These are phyloP conservation scores for Caranx ignobilis DNA, from an alignment of 2,113 vertebrate species.

Conservation along the genomic window DNA sequence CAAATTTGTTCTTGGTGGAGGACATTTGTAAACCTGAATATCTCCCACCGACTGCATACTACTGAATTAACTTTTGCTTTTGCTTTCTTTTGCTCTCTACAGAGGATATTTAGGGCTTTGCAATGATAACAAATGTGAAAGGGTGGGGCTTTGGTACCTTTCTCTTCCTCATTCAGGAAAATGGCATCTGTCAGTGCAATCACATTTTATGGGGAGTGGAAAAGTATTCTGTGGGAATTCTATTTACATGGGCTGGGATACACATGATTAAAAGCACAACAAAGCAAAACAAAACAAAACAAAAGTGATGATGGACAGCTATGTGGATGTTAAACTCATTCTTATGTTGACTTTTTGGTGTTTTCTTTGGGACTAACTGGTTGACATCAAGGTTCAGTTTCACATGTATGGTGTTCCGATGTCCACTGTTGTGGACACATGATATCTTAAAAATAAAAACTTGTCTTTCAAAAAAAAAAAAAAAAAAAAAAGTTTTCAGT, in stretches of 20 bases:
- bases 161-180: not conserved
- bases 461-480: not conserved
- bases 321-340: not conserved
- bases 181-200: not conserved
- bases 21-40: conserved; percentile 5
- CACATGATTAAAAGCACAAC: too few relatives aligned
- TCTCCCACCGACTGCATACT: conserved; percentile 1
- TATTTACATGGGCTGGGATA: too few relatives aligned
- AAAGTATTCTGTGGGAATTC: not conserved
- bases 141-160: conserved; percentile 6
- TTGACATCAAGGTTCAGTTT: conserved; percentile 13
- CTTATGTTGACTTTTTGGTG: not conserved
- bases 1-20: too few relatives aligned
- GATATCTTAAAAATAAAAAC: conserved; percentile 14
- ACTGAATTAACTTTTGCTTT: conserved; percentile 1
- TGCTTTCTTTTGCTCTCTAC: not conserved
- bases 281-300: too few relatives aligned
- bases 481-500: too few relatives aligned
- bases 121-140: conserved; percentile 8
- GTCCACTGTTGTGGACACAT: fast-evolving
- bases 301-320: not conserved
- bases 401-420: not conserved
- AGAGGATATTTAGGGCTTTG: conserved; percentile 9
- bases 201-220: conserved; percentile 5
- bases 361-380: not conserved